Evolutionary conservation across 2,888 invertebrate species (phyloP).

Genomic region (Pachycephus smyrnensis): DNA sequence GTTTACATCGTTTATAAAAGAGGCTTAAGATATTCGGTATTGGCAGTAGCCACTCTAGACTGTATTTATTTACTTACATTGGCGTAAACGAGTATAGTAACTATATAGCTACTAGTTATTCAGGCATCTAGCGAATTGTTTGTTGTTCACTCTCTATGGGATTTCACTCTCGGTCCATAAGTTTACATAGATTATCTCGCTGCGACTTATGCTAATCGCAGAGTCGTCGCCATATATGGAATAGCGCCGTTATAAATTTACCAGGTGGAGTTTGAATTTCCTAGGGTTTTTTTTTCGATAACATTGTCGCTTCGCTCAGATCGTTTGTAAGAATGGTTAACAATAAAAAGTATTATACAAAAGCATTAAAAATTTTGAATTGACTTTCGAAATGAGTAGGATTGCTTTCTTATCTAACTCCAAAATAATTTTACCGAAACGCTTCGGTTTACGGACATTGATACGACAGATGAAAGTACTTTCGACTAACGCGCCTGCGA

Average conservation of each 20-base stretch:
- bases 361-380: not conserved
- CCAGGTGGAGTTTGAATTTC: not conserved
- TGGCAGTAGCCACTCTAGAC: not conserved
- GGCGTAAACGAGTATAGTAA: not conserved
- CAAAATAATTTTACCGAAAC: not conserved
- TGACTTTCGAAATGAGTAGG: no score
- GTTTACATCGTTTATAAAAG: not conserved
- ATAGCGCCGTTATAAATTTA: not conserved
- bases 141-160: not conserved
- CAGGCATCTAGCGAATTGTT: not conserved
- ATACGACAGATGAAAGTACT: not conserved
- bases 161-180: not conserved
- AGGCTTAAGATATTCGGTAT: not conserved
- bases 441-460: not conserved
- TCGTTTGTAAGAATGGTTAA: not conserved
- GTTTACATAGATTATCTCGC: not conserved
- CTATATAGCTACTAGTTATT: not conserved
- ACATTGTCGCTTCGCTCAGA: not conserved
- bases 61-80: not conserved
- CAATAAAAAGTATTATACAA: not conserved
- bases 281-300: not conserved
- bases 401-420: no score
- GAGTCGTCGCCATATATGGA: not conserved
- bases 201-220: not conserved
- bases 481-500: not conserved